Evolutionary conservation across 53 echinoderm and acorn worm species (phyloP).

Genomic region (Stichopus horrens): DNA sequence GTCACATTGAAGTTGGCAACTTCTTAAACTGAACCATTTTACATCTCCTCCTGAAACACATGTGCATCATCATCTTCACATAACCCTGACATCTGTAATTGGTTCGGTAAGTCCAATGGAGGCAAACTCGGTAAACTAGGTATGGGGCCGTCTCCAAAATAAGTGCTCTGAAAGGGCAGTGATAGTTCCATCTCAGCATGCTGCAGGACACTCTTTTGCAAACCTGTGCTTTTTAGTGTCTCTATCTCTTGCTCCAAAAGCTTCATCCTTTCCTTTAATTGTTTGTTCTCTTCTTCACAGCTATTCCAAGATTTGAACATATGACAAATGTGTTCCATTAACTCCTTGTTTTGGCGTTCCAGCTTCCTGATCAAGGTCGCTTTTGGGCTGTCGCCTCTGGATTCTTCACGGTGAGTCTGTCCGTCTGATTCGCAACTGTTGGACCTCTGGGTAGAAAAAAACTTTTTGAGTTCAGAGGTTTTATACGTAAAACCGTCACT

Average conservation of each 20-base stretch:
- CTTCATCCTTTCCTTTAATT: conserved; percentile 52
- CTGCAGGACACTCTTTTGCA: conserved; percentile 20
- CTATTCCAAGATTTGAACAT: conserved; percentile 65
- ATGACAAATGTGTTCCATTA: conserved; percentile 60
- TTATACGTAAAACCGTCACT: conserved; percentile 17
- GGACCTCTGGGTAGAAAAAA: conserved; percentile 9
- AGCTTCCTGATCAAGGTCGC: conserved; percentile 30
- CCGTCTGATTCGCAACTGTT: conserved; percentile 12
- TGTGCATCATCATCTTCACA: background rate
- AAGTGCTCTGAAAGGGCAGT: conserved; percentile 16
- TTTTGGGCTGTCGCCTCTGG: background rate
- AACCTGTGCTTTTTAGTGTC: conserved; percentile 14
- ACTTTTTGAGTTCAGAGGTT: background rate
- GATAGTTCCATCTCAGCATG: conserved; percentile 4
- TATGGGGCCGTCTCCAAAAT: conserved; percentile 9
- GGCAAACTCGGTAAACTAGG: conserved; percentile 27
- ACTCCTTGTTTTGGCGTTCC: conserved; percentile 59
- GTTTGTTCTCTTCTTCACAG: conserved; percentile 71
- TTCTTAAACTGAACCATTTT: background rate
- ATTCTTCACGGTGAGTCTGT: conserved; percentile 1
- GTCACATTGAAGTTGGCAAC: no score
- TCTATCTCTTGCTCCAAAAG: conserved; percentile 54
- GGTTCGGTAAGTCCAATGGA: conserved; percentile 7
- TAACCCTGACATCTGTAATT: conserved; percentile 6
- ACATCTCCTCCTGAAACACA: background rate